Base-by-base conservation (phyloP, 2,797 vertebrate genomes). In the Sebastes taczanowskii region DNA sequence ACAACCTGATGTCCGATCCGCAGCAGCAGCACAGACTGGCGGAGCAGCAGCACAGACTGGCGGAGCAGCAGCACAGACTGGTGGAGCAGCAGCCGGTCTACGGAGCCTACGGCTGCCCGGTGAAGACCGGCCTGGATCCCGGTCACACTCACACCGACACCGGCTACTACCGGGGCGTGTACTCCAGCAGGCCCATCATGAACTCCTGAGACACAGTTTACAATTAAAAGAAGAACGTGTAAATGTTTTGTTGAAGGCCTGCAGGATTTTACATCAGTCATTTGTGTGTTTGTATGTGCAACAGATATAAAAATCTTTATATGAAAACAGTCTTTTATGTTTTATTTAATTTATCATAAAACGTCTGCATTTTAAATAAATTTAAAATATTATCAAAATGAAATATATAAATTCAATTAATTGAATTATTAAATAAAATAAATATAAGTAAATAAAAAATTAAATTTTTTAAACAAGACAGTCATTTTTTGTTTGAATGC, bases 1-100 rank as follows among this genome's bases (percentile, higher is more conserved):
- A 97, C 91, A 98, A 97, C 93, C 95, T 98, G 79, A 98, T 98
- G 97, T 97, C 97, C 13, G 97, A 98, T 91, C 91, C 85, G 63
- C 91, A 83, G 63, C 91, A 83, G 76, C 96, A 96, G 74, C 96
- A 95, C 88, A 97, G 96, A 94, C 96, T 96, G 96, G 35, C 0
- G 35, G 35, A 38, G 35, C 35, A 38, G 35, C 35, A 38, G 35
- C 35, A 95, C 88, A 97, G 96, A 94, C 96, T 96, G 96, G 35
- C 11, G 35, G 35, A 35, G 35, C 35, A 35, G 11, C 34, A 35
- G 34, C 34, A 95, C 87, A 97, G 96, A 94, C 96, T 96, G 96
- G 97, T 14, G 35, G 35, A 38, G 35, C 35, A 38, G 35, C 35
- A 98, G 87, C 97, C 97, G 92, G 93, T 95, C 92, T 97, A 97